phyloP scores from a whole-genome alignment of 2,113 vertebrate genomes.

The Ondatra zibethicus region DNA sequence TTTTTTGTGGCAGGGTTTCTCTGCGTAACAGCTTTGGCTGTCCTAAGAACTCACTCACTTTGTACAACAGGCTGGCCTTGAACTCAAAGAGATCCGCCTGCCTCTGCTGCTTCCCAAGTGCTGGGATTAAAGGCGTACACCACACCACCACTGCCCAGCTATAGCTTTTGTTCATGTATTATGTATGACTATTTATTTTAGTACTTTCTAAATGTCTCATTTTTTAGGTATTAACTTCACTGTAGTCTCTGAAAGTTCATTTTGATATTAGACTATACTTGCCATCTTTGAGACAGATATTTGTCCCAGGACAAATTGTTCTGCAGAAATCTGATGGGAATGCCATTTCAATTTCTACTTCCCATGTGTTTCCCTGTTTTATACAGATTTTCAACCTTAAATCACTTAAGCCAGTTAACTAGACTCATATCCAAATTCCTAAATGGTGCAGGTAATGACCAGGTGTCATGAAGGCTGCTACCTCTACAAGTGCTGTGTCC shows the following conservation, averaged over 20 bases:
- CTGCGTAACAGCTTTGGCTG: not conserved
- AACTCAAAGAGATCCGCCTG: not conserved
- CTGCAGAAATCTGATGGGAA: not conserved
- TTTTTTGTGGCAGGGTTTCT: not conserved
- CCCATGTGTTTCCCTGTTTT: not conserved
- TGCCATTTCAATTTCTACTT: not conserved
- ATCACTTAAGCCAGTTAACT: not conserved
- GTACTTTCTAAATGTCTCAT: not conserved
- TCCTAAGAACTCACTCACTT: not conserved
- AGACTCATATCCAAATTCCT: not conserved
- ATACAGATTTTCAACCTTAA: conserved; percentile 1
- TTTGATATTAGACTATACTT: not conserved
- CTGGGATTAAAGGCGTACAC: not conserved
- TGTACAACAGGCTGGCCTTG: not conserved
- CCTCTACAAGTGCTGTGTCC: not conserved
- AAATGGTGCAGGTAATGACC: not conserved
- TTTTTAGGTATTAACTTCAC: not conserved
- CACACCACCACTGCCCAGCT: not conserved
- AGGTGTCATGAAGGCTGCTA: not conserved
- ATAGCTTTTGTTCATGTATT: conserved; percentile 13
- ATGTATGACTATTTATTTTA: not conserved
- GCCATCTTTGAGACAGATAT: not conserved
- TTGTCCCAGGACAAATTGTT: not conserved
- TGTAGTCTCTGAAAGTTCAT: not conserved
- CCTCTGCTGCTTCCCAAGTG: not conserved